These are phyloP conservation scores for Drosophila testacea DNA, from an alignment of 2,888 invertebrate genomes.

Conservation along the genomic window DNA sequence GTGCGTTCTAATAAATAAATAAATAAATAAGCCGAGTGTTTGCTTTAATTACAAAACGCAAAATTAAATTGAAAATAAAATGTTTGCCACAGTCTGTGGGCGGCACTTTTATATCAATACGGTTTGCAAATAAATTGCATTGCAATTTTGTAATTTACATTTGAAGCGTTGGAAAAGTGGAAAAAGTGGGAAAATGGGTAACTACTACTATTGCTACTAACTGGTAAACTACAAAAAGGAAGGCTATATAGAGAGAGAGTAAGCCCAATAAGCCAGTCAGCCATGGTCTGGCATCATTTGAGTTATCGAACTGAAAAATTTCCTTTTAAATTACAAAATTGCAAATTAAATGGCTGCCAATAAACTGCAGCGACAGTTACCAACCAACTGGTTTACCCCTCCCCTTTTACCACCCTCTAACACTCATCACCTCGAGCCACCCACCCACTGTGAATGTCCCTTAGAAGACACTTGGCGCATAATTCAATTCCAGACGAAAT, in stretches of 20 bases:
- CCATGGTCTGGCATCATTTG: constrained; percentile 69
- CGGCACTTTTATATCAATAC: constrained; percentile 34
- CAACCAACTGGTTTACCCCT: constrained; percentile 18
- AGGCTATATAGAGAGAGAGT: neutral
- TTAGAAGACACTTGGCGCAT: constrained; percentile 63
- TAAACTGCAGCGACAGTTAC: constrained; percentile 57
- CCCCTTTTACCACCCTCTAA: neutral
- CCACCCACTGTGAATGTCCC: constrained; percentile 35
- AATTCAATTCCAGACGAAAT: constrained; percentile 78
- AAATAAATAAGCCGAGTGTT: constrained; percentile 71
- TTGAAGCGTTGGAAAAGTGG: constrained; percentile 20
- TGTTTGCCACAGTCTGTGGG: constrained; percentile 58
- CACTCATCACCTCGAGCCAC: neutral
- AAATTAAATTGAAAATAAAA: constrained; percentile 77
- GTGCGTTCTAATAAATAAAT: constrained; percentile 77
- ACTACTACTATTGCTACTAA: neutral
- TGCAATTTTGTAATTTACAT: constrained; percentile 58
- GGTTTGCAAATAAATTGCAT: constrained; percentile 58
- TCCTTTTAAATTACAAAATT: constrained; percentile 80
- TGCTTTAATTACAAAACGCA: constrained; percentile 74
- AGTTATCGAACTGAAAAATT: constrained; percentile 80
- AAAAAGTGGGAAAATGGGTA: neutral
- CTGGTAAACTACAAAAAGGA: neutral
- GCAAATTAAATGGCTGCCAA: constrained; percentile 77
- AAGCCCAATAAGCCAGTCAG: constrained; percentile 42